phyloP scores from a whole-genome alignment of 2,113 vertebrate species.

The Toxotes jaculatrix region DNA sequence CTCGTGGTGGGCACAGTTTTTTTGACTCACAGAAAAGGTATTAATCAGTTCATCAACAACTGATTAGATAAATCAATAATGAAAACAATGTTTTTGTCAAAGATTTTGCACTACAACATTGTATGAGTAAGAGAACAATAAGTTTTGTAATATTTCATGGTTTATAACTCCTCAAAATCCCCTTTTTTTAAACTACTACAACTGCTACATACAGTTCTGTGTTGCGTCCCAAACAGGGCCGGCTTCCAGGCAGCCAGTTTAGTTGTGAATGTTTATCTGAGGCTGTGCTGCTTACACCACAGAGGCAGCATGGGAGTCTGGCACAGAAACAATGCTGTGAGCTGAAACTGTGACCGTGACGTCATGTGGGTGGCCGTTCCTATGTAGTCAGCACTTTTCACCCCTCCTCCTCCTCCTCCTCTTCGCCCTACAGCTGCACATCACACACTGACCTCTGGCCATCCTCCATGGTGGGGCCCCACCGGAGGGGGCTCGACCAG shows the following conservation, averaged over 20 bases:
- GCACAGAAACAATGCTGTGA: conserved; percentile 57
- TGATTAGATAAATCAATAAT: background rate
- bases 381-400: conserved; percentile 73
- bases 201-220: conserved; percentile 37
- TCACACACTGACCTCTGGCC: conserved; percentile 72
- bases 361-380: conserved; percentile 69
- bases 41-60: background rate
- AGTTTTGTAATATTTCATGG: conserved; percentile 6
- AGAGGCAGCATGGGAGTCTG: conserved; percentile 67
- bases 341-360: conserved; percentile 72
- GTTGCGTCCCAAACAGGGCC: conserved; percentile 30
- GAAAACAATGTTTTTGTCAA: background rate
- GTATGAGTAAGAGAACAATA: background rate
- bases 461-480: conserved; percentile 44
- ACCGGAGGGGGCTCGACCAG: conserved; percentile 13
- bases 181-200: conserved; percentile 1
- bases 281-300: conserved; percentile 50
- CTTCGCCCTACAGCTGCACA: conserved; percentile 69
- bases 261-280: conserved; percentile 60
- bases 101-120: background rate
- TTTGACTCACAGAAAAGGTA: background rate
- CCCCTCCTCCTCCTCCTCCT: conserved; percentile 37
- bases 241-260: conserved; percentile 39
- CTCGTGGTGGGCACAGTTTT: background rate
- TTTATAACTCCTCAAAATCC: conserved; percentile 45